phyloP scores from a whole-genome alignment of 2,888 invertebrate species.

The Xylocampa areola region DNA sequence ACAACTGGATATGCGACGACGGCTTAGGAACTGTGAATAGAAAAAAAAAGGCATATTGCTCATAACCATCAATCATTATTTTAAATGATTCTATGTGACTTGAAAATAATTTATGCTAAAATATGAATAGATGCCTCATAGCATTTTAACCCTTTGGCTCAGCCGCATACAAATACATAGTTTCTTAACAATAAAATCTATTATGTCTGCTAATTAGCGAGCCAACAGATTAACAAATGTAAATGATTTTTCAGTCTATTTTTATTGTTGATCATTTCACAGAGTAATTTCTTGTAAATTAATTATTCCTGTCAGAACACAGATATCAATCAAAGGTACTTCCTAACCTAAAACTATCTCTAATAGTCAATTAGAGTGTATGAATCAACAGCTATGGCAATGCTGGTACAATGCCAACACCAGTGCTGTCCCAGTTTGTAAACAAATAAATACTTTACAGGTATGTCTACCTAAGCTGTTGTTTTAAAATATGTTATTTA shows the following conservation, averaged over 20 bases:
- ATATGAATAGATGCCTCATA: no score
- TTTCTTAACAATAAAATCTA: no score
- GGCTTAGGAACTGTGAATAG: constrained; percentile 76
- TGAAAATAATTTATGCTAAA: no score
- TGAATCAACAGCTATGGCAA: not conserved
- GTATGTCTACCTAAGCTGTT: not conserved
- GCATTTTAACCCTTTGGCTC: no score
- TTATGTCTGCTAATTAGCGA: no score
- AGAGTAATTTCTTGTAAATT: constrained; percentile 19
- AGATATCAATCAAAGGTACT: constrained; percentile 19
- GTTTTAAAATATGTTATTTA: not conserved
- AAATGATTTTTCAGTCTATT: not conserved
- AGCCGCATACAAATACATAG: no score
- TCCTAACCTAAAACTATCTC: constrained; percentile 38
- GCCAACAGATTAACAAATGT: no score
- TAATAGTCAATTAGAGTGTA: constrained; percentile 19
- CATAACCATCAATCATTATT: no score
- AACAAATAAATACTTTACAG: constrained; percentile 35
- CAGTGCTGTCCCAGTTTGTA: constrained; percentile 23
- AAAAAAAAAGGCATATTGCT: no score
- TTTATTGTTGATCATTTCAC: not conserved
- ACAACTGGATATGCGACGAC: constrained; percentile 83
- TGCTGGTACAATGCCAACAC: constrained; percentile 29
- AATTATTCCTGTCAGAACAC: not conserved
- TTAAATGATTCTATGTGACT: no score